These are phyloP conservation scores for Saccostrea echinata DNA, from an alignment of 1,140 invertebrate species.

Conservation along the genomic window DNA sequence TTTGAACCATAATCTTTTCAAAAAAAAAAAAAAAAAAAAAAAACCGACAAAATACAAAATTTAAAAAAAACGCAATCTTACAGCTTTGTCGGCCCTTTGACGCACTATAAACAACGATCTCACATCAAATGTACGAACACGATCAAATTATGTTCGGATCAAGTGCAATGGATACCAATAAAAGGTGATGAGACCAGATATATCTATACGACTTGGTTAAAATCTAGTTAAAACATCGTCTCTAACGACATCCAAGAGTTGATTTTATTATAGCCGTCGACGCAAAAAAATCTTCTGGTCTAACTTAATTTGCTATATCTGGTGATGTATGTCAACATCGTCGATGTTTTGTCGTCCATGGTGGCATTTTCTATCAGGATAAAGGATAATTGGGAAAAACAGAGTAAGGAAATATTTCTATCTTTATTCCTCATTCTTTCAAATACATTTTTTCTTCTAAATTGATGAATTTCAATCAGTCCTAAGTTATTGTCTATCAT, in stretches of 20 bases:
- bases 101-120: not conserved
- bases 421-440: too few species aligned
- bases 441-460: too few species aligned
- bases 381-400: not conserved
- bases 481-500: too few species aligned
- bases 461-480: too few species aligned
- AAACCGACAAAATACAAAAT: too few species aligned
- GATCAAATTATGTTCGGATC: not conserved
- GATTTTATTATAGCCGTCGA: constrained; percentile 8
- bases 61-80: too few species aligned
- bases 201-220: not conserved
- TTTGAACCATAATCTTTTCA: not conserved
- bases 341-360: not conserved
- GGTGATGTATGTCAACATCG: not conserved
- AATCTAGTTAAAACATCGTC: not conserved
- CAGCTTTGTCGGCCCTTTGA: too few species aligned
- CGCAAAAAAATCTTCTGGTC: not conserved
- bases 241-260: constrained; percentile 1
- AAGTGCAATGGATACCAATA: not conserved
- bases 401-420: not conserved
- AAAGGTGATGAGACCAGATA: not conserved
- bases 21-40: too few species aligned
- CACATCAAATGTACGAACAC: not conserved
- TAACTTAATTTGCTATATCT: constrained; percentile 24
- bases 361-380: not conserved